Base-by-base conservation (phyloP, 2,888 invertebrate species). In the Apamea crenata region DNA sequence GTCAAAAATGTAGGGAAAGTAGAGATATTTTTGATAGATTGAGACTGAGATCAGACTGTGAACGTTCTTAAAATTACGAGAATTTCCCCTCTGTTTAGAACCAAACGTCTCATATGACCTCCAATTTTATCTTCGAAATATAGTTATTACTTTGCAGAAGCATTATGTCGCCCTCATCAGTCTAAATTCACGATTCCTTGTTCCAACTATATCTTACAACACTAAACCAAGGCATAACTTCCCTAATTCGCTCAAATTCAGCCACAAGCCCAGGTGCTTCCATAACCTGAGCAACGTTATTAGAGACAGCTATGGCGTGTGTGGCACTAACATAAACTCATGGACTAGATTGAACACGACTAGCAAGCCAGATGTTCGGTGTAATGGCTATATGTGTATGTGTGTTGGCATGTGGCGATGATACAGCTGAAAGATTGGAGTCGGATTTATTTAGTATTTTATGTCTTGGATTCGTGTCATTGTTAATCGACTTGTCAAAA, bases 321-420 rank as follows among this genome's bases (percentile, higher is more conserved):
- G 53, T 59, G 12, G 56, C 36, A 87, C 71, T 85, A 75, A 81
- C 82, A 82, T 83, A 85, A 82, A 86, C 82, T 81, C 80, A 69
- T 83, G 81, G 74, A 86, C 85, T 80, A 88, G 86, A 89, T 90
- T 90, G 89, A 77, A 88, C 88, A 88, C 65, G 88, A 29, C 63
- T 29, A 29, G 59, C n/a, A 32, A 36, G 78, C 88, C 88, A 88
- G 89, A 88, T 88, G 88, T 84, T 77, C 72, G 59, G 32, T 47
- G 65, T 86, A 84, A 84, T 78, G 68, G 77, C 53, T 59, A 3
- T 61, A 2, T 61, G 50, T 74, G 10, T 66, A 10, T 69, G 40
- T 53, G n/a, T 21, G 16, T 77, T 44, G n/a, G 29, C 70, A 61
- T 78, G 63, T 83, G 56, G 67, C 40, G 74, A 50, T 53, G 67